Conservation (phyloP, 1,140 invertebrate genomes). For the Brachionus rotundiformis region DNA sequence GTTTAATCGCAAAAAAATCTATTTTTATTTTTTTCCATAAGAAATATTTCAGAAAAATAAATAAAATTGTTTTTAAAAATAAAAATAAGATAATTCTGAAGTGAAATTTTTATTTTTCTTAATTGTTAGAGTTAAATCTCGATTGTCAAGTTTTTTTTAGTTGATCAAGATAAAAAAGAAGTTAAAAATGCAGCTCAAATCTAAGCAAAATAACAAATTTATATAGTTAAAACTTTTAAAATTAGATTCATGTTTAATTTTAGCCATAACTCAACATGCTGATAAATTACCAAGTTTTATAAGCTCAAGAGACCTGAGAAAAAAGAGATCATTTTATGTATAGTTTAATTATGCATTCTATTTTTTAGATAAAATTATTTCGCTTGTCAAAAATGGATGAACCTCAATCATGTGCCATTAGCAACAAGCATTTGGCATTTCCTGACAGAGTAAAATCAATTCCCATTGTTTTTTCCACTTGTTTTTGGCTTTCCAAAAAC, state of each 20-base stretch:
- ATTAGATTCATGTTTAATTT: neutral
- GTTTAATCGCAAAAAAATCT: too few relatives aligned
- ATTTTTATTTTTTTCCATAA: too few relatives aligned
- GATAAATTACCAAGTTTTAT: too few relatives aligned
- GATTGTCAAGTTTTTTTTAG: neutral
- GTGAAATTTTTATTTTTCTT: too few relatives aligned
- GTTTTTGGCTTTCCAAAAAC: constrained; percentile 25
- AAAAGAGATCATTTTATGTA: neutral
- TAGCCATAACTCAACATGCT: neutral
- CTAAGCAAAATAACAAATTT: neutral
- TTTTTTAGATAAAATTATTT: constrained; percentile 24
- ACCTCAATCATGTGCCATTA: neutral
- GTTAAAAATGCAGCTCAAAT: neutral
- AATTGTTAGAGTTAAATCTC: too few relatives aligned
- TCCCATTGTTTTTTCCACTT: constrained; percentile 30
- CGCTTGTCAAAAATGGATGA: constrained; percentile 17
- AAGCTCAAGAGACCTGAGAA: neutral
- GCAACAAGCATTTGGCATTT: constrained; percentile 26
- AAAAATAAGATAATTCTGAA: too few relatives aligned
- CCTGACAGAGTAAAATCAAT: constrained; percentile 37
- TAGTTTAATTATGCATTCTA: neutral
- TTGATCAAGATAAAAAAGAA: constrained; percentile 18
- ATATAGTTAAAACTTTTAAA: neutral
- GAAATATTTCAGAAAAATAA: too few relatives aligned
- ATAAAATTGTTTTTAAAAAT: too few relatives aligned